phyloP scores from a whole-genome alignment of 2,113 vertebrate species.

The Philantomba maxwellii region DNA sequence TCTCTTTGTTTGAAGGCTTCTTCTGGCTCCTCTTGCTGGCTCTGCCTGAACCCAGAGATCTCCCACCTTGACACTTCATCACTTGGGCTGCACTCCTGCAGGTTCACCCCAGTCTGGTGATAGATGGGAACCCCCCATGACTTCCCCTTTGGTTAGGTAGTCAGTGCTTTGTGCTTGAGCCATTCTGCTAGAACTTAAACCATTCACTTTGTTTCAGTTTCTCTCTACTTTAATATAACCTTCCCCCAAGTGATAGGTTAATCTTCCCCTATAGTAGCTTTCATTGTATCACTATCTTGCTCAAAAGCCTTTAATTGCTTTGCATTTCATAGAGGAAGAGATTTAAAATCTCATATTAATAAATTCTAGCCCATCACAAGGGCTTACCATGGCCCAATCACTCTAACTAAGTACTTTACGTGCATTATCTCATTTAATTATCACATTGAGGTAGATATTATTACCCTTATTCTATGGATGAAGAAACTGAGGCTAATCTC shows the following conservation, averaged over 20 bases:
- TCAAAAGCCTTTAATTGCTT: conserved; percentile 71
- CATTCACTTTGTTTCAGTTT: not conserved
- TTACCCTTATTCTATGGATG: conserved; percentile 65
- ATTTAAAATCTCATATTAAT: conserved; percentile 66
- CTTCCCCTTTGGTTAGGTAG: not conserved
- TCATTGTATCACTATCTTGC: conserved; percentile 62
- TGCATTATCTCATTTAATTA: conserved; percentile 73
- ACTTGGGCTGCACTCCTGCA: not conserved
- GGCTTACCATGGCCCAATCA: conserved; percentile 57
- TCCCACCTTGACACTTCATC: not conserved
- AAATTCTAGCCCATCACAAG: conserved; percentile 63
- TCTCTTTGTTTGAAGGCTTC: not conserved
- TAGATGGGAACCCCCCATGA: not conserved
- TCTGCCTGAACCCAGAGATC: not conserved
- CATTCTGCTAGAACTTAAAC: not conserved
- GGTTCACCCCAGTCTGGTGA: not conserved
- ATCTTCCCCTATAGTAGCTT: conserved; percentile 41
- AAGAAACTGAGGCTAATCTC: conserved; percentile 73
- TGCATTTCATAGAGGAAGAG: conserved; percentile 56
- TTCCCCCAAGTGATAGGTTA: conserved; percentile 60
- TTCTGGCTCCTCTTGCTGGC: not conserved
- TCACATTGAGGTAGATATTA: conserved; percentile 65
- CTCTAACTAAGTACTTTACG: conserved; percentile 54
- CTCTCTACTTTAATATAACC: conserved; percentile 44
- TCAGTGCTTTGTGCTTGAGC: not conserved